Conservation (phyloP, 2,113 vertebrate genomes). For the Redunca redunca region DNA sequence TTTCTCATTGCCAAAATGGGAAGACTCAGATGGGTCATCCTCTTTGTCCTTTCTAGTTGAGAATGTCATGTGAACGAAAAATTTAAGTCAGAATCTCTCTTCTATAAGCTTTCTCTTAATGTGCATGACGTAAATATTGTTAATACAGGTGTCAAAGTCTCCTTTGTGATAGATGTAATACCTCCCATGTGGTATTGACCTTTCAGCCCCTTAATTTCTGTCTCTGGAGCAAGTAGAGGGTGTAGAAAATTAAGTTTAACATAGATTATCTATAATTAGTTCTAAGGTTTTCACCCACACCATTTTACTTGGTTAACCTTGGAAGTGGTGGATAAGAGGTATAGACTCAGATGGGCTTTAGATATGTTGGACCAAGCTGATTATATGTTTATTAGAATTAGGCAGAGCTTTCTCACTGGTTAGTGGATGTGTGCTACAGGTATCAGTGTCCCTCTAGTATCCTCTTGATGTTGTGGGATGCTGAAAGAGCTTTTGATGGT, state of each 20-base stretch:
- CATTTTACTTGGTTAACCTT: not conserved
- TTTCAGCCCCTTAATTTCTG: not conserved
- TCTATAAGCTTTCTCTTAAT: not conserved
- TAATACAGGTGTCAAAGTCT: not conserved
- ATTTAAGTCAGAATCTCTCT: not conserved
- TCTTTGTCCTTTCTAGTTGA: not conserved
- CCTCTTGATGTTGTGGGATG: not conserved
- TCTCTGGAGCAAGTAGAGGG: not conserved
- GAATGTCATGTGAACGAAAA: not conserved
- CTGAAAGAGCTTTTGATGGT: not conserved
- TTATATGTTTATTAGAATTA: not conserved
- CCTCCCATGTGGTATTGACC: not conserved
- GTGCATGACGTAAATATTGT: not conserved
- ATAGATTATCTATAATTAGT: not conserved
- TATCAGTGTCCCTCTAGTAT: not conserved
- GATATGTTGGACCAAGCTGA: not conserved
- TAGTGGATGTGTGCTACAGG: not conserved
- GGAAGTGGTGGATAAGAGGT: not conserved
- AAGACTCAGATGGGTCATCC: not conserved
- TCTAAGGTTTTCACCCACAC: not conserved
- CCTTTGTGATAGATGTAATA: not conserved
- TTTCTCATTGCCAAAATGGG: not conserved
- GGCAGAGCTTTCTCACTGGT: not conserved
- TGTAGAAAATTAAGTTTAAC: not conserved
- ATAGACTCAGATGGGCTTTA: not conserved